Conservation (phyloP, 2,888 invertebrate genomes). For the Drosophila demipolita region DNA sequence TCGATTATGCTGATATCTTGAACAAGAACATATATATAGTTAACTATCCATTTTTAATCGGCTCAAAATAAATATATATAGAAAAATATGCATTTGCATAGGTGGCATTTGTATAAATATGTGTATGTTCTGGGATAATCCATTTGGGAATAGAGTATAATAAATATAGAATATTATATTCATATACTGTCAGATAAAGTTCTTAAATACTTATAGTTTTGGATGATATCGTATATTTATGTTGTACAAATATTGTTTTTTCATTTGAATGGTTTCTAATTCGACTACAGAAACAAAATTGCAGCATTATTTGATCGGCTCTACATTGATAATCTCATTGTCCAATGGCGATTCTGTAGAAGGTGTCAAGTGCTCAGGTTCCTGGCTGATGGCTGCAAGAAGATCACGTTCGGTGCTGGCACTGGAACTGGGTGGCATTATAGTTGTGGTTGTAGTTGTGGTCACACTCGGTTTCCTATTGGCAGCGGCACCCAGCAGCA, state of each 20-base stretch:
- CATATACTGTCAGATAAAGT: background rate
- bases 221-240: background rate
- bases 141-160: background rate
- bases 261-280: background rate
- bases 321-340: slow-evolving; percentile 33
- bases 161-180: background rate
- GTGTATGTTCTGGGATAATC: background rate
- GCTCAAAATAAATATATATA: background rate
- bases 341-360: slow-evolving; percentile 29
- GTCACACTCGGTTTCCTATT: slow-evolving; percentile 8
- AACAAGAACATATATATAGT: no score
- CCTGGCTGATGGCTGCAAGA: background rate
- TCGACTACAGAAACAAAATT: slow-evolving; percentile 16
- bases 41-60: no score
- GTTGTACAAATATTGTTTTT: background rate
- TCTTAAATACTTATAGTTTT: background rate
- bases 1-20: no score
- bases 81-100: background rate
- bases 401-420: slow-evolving; percentile 4
- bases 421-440: slow-evolving; percentile 9
- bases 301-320: slow-evolving; percentile 28
- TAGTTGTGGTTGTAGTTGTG: background rate
- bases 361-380: slow-evolving; percentile 13
- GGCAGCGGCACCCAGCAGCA: slow-evolving; percentile 41
- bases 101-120: background rate